Conservation (phyloP, 2,888 invertebrate genomes). For the Fragum sueziense region DNA sequence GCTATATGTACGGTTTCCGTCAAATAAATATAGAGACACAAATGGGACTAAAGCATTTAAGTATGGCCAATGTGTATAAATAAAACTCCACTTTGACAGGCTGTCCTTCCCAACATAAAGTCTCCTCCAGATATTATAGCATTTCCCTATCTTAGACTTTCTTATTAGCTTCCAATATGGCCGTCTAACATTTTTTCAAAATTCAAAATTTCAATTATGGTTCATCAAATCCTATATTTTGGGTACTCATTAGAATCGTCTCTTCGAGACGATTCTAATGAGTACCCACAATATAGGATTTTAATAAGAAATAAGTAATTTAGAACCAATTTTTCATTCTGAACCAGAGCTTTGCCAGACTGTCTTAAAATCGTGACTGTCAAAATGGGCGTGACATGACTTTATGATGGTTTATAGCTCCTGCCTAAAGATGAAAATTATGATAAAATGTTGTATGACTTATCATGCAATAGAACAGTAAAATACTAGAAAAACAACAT, state of each 20-base stretch:
- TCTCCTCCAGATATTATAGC: slow-evolving; percentile 14
- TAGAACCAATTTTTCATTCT: no score
- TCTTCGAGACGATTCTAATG: no score
- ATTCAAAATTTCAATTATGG: no score
- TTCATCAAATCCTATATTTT: no score
- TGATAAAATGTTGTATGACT: slow-evolving; percentile 31
- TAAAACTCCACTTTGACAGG: slow-evolving; percentile 57
- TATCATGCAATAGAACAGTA: slow-evolving; percentile 36
- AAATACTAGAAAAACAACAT: slow-evolving; percentile 13
- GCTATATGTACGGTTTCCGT: slow-evolving; percentile 62
- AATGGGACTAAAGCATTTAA: slow-evolving; percentile 64
- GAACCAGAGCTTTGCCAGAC: no score
- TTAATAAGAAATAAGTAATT: no score
- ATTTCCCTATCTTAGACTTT: slow-evolving; percentile 3
- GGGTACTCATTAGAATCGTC: no score
- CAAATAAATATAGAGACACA: slow-evolving; percentile 64
- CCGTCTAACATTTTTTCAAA: no score
- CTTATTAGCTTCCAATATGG: slow-evolving; percentile 12
- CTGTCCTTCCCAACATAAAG: slow-evolving; percentile 52
- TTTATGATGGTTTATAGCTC: slow-evolving; percentile 34
- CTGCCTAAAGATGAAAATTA: slow-evolving; percentile 37
- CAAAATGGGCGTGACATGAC: slow-evolving; percentile 27
- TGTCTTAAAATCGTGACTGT: slow-evolving; percentile 38
- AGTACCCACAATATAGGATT: no score
- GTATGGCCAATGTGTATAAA: slow-evolving; percentile 59